These are phyloP conservation scores for Pseudolycoriella hygida DNA, from an alignment of 2,888 invertebrate genomes.

Conservation along the genomic window DNA sequence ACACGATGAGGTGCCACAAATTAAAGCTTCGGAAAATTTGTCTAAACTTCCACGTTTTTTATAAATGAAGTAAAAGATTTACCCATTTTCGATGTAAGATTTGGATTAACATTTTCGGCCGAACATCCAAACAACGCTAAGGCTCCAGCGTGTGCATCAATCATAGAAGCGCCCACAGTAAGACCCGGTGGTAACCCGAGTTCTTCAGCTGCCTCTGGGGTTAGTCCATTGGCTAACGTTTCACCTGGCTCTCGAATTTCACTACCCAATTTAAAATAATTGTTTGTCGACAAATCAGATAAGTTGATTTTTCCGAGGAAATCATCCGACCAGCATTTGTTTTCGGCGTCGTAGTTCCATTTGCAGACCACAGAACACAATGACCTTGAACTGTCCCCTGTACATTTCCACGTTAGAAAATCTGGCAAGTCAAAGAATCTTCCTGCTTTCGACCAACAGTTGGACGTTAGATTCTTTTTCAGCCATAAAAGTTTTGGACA, in stretches of 20 bases:
- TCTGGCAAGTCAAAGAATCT: constrained; percentile 85
- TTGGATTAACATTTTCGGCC: constrained; percentile 27
- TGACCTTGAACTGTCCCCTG: constrained; percentile 51
- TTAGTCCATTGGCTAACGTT: constrained; percentile 45
- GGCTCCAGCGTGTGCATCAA: constrained; percentile 92
- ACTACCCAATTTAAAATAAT: constrained; percentile 51
- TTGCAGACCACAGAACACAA: constrained; percentile 86
- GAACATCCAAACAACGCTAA: constrained; percentile 65
- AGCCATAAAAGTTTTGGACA: constrained; percentile 88
- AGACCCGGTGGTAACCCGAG: constrained; percentile 53
- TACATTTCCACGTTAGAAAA: constrained; percentile 84
- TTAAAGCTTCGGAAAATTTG: constrained; percentile 30
- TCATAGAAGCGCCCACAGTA: constrained; percentile 73
- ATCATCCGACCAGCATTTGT: constrained; percentile 51
- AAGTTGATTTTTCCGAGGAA: constrained; percentile 60
- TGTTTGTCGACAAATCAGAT: constrained; percentile 47
- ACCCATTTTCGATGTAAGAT: constrained; percentile 35
- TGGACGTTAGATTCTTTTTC: constrained; percentile 48
- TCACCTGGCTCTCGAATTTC: constrained; percentile 53
- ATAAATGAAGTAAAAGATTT: constrained; percentile 6
- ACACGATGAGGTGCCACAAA: constrained; percentile 91
- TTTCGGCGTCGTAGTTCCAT: constrained; percentile 69
- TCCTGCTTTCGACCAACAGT: constrained; percentile 48
- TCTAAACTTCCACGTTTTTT: neutral
- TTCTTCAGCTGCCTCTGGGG: constrained; percentile 41